phyloP scores from a whole-genome alignment of 2,888 invertebrate genomes.

The Anaspis maculata region DNA sequence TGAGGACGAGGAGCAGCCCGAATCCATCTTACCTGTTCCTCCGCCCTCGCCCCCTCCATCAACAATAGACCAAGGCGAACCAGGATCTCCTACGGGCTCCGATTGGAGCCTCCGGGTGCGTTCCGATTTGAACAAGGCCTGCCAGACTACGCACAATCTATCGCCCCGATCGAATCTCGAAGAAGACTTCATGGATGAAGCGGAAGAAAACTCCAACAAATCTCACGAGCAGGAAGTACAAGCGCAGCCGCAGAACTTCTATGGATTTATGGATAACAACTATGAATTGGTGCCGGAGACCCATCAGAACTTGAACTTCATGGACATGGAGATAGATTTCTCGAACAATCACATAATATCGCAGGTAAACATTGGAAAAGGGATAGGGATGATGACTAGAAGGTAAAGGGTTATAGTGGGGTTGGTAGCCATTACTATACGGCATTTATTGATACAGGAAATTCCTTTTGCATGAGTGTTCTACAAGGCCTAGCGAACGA shows the following conservation, averaged over 20 bases:
- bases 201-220: not conserved
- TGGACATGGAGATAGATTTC: slow-evolving; percentile 40
- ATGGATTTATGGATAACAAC: too few species aligned
- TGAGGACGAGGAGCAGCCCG: slow-evolving; percentile 14
- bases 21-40: not conserved
- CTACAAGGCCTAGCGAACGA: too few species aligned
- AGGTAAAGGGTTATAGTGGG: too few species aligned
- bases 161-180: slow-evolving; percentile 14
- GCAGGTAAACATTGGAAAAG: too few species aligned
- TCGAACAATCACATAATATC: slow-evolving; percentile 32
- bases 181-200: slow-evolving; percentile 12
- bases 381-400: too few species aligned
- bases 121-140: slow-evolving; percentile 40
- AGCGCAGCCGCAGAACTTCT: too few species aligned
- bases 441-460: too few species aligned
- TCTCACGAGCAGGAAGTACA: not conserved
- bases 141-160: slow-evolving; percentile 31
- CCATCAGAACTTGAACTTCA: slow-evolving; percentile 41
- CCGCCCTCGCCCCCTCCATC: slow-evolving; percentile 6
- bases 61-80: too few species aligned
- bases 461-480: too few species aligned
- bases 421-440: too few species aligned
- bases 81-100: slow-evolving; percentile 6
- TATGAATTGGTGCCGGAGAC: too few species aligned
- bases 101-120: slow-evolving; percentile 25